Evolutionary conservation across 2,797 vertebrate genomes (phyloP), one percentile per base, ranked within the genome.

Genomic region (Salmo trutta): DNA sequence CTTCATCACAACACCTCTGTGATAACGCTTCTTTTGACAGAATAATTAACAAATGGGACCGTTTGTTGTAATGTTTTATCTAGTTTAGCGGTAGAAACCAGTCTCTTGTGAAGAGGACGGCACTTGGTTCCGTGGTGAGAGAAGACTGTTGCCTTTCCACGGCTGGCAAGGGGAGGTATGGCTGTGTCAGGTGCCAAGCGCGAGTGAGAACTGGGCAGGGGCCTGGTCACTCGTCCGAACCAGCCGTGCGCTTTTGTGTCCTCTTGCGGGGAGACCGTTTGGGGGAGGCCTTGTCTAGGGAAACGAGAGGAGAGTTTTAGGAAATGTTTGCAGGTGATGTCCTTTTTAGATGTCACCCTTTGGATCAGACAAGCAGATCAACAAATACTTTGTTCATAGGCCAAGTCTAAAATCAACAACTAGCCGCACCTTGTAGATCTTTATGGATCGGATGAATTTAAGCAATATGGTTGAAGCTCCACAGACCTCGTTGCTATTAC

Each of bases 251-350:
- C 86, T 98, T 99, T 95, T 98, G 97, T 77, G 93, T 96, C 91
- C 97, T 94, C 88, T 99, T 99, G 89, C 96, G 96, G 71, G 98
- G 97, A 89, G 97, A 95, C 90, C 96, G 92, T 88, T 95, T 94
- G 0, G 98, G 98, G 77, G 97, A 99, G 27, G 97, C 96, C 93
- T 99, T 99, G 92, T 99, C 98, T 99, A 92, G 75, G 66, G 7
- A 36, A 64, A 16, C 67, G 12, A n/a, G 31, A 19, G 51, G 31
- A 21, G 29, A 12, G 33, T 75, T 29, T 8, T 3, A 54, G 71
- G 27, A 27, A 73, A 17, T n/a, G 36, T n/a, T 8, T 4, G 4
- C 7, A n/a, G 5, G 16, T 17, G 67, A 68, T 2, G 15, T 31
- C 10, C 56, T 12, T 24, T 27, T 24, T 14, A 65, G 10, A 65